Percentiles rank a stretch among this genome's conserved stretches.
These are phyloP conservation scores for Hyles lineata DNA, from an alignment of 2,888 invertebrate genomes.

Conservation along the genomic window DNA sequence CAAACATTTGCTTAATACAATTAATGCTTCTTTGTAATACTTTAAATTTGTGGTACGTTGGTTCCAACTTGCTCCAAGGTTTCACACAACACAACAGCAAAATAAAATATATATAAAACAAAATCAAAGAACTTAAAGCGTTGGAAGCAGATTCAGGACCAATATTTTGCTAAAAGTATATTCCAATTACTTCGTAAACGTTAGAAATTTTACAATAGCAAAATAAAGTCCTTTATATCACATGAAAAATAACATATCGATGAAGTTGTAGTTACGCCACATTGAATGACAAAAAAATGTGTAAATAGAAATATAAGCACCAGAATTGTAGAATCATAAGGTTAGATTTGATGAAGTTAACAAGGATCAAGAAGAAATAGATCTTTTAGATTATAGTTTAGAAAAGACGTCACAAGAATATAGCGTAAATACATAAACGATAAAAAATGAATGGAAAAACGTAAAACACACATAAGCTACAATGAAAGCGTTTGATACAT, in stretches of 20 bases:
- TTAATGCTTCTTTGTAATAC: too few relatives aligned
- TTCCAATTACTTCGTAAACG: not conserved
- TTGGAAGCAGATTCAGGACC: constrained; percentile 59
- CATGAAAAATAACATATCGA: constrained; percentile 9
- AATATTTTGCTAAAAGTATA: constrained; percentile 34
- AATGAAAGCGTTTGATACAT: constrained; percentile 63
- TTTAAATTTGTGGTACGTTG: not conserved
- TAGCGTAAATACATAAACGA: constrained; percentile 16
- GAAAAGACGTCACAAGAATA: constrained; percentile 3
- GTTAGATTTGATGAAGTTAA: not conserved
- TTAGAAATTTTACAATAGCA: not conserved
- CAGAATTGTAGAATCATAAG: not conserved
- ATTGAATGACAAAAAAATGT: not conserved
- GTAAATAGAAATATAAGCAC: not conserved
- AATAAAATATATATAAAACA: constrained; percentile 48
- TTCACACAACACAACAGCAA: constrained; percentile 57
- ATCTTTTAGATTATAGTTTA: not conserved
- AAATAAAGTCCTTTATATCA: constrained; percentile 14
- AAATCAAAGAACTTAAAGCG: constrained; percentile 50
- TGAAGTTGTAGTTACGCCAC: constrained; percentile 11
- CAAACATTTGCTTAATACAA: not conserved
- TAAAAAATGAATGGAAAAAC: constrained; percentile 27
- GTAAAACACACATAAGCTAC: constrained; percentile 65
- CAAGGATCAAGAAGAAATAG: not conserved
- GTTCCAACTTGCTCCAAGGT: constrained; percentile 6